Conservation (phyloP, 2,888 invertebrate genomes). For the Yponomeuta malinellus region DNA sequence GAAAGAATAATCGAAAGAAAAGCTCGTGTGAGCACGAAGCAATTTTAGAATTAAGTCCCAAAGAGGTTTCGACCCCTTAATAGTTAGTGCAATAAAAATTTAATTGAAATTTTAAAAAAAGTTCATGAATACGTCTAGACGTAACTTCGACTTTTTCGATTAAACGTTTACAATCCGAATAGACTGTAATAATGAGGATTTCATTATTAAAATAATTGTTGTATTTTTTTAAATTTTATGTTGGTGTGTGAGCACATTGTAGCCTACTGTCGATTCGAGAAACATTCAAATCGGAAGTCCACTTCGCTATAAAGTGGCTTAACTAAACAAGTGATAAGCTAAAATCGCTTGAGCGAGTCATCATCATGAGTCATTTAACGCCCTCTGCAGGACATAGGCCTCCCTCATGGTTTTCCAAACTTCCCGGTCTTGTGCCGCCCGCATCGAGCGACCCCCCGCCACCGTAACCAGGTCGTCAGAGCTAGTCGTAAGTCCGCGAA, state of each 20-base stretch:
- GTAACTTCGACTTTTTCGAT: slow-evolving; percentile 60
- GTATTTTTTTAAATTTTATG: slow-evolving; percentile 36
- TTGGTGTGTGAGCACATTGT: slow-evolving; percentile 18
- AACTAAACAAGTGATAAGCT: no score
- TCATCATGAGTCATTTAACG: no score
- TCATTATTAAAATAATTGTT: slow-evolving; percentile 30
- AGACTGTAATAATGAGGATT: slow-evolving; percentile 58
- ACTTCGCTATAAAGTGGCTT: no score
- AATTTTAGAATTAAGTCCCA: slow-evolving; percentile 50
- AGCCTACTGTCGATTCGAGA: not conserved
- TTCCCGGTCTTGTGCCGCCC: no score
- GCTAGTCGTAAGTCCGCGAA: no score
- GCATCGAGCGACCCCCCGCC: no score
- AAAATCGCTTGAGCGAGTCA: no score
- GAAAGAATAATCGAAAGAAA: slow-evolving; percentile 18
- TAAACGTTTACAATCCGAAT: slow-evolving; percentile 69
- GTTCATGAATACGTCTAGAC: slow-evolving; percentile 26
- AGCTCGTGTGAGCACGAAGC: slow-evolving; percentile 44
- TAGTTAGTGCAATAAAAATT: slow-evolving; percentile 39
- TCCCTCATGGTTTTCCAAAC: no score
- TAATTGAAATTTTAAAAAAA: slow-evolving; percentile 25
- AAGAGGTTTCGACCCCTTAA: slow-evolving; percentile 28
- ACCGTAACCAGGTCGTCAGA: no score
- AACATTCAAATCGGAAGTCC: no score
- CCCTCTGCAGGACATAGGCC: no score